A percentile compares a stretch with the other conserved stretches of the same genome.
Evolutionary conservation across 2,888 invertebrate species (phyloP).

Genomic region (Auanema sp.): DNA sequence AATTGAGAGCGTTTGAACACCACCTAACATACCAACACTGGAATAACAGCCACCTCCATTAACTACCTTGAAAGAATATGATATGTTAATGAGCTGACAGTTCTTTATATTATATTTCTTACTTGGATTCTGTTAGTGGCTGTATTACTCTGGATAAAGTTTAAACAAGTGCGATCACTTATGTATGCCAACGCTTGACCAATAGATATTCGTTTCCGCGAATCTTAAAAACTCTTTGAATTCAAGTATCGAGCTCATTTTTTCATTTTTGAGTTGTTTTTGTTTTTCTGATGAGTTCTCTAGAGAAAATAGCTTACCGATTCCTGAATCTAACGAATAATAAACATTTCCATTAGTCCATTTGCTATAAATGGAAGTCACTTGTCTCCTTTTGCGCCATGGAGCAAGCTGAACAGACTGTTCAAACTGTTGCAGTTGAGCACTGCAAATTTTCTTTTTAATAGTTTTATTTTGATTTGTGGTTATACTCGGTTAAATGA

Average conservation of each 20-base stretch:
- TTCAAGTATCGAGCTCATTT: no score
- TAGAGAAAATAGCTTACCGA: no score
- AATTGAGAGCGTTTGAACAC: background rate
- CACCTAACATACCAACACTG: background rate
- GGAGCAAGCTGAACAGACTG: background rate
- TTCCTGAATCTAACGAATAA: no score
- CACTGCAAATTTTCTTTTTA: background rate
- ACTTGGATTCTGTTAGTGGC: background rate
- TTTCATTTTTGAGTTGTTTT: no score
- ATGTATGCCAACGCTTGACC: background rate
- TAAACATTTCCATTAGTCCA: conserved; percentile 1
- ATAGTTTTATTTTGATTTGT: background rate
- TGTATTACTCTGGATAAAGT: background rate
- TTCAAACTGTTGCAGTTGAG: background rate
- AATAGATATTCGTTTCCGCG: background rate
- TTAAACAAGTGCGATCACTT: background rate
- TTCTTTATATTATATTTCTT: no score
- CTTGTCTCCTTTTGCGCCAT: background rate
- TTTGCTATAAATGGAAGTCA: background rate
- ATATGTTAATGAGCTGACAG: no score
- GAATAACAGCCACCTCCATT: conserved; percentile 2
- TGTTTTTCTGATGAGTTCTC: no score
- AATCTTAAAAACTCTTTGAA: background rate
- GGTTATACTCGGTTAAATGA: background rate
- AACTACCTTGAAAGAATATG: background rate